Conservation (phyloP, 1,140 invertebrate genomes). For the Chrysomallon squamiferum region DNA sequence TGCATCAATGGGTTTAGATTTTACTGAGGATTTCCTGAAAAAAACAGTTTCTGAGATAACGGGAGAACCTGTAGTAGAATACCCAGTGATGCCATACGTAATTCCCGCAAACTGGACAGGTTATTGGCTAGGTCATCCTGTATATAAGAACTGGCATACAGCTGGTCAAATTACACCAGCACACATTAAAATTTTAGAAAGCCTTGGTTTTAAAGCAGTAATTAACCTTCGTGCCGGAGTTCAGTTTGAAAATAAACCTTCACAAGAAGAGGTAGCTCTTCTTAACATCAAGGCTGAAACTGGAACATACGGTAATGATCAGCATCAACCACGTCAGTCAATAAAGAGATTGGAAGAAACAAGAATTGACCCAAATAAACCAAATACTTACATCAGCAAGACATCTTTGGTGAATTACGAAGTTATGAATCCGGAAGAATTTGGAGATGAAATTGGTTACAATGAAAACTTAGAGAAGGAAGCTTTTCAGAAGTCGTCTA, state of each 20-base stretch:
- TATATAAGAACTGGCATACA: conserved; percentile 49
- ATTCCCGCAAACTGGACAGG: conserved; percentile 40
- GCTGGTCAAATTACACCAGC: conserved; percentile 44
- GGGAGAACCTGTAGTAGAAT: conserved; percentile 32
- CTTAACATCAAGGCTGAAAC: conserved; percentile 43
- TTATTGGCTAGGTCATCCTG: conserved; percentile 49
- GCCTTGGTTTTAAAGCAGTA: conserved; percentile 37
- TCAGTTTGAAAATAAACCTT: conserved; percentile 27
- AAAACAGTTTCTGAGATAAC: conserved; percentile 38
- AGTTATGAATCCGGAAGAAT: conserved; percentile 42
- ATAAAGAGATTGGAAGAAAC: conserved; percentile 28
- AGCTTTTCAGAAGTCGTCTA: conserved; percentile 22
- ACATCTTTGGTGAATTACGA: conserved; percentile 47
- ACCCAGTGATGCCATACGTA: conserved; percentile 34
- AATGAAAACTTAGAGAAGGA: conserved; percentile 40
- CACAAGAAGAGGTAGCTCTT: conserved; percentile 44
- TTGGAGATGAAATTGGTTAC: conserved; percentile 55
- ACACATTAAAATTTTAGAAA: conserved; percentile 33
- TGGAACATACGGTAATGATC: conserved; percentile 36
- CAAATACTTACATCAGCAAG: conserved; percentile 35
- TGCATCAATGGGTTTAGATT: conserved; percentile 46
- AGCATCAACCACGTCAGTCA: conserved; percentile 29
- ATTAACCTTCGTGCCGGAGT: conserved; percentile 45
- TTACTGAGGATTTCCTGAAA: conserved; percentile 34
- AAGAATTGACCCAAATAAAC: conserved; percentile 32